Percentiles rank a stretch among this genome's conserved stretches.
phyloP scores from a whole-genome alignment of 2,113 vertebrate species.

The Melanostigma gelatinosum region DNA sequence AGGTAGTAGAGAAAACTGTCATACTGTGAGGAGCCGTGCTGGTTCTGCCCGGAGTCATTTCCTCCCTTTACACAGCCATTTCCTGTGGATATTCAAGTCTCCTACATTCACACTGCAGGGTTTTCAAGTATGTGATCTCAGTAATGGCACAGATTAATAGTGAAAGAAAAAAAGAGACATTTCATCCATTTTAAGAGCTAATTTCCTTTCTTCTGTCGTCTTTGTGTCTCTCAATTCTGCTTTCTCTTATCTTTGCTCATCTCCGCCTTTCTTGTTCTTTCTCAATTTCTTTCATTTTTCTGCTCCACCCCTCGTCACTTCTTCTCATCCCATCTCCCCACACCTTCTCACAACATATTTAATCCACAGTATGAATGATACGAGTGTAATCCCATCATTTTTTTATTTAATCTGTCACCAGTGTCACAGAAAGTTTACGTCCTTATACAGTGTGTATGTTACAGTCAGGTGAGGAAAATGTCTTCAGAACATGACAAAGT shows the following conservation, averaged over 20 bases:
- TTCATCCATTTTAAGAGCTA: neutral
- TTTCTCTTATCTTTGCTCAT: conserved; percentile 11
- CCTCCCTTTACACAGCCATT: neutral
- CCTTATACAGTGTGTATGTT: neutral
- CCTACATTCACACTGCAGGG: neutral
- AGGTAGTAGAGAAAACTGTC: conserved; percentile 1
- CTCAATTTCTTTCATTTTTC: conserved; percentile 3
- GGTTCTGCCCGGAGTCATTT: conserved; percentile 23
- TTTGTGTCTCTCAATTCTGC: neutral
- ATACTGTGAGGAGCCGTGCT: conserved; percentile 21
- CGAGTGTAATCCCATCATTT: neutral
- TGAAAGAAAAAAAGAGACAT: neutral
- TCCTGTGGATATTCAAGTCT: neutral
- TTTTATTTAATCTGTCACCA: neutral
- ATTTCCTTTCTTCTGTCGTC: neutral
- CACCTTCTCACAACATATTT: conserved; percentile 1
- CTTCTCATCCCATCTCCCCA: neutral
- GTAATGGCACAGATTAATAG: neutral
- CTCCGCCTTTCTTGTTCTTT: neutral
- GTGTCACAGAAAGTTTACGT: conserved; percentile 1
- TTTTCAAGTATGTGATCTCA: conserved; percentile 2
- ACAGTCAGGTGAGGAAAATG: conserved; percentile 3
- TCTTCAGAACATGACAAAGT: neutral
- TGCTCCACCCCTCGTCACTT: neutral
- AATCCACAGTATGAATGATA: conserved; percentile 1